Conservation (phyloP, 2,888 invertebrate species). For the Hedya salicella region DNA sequence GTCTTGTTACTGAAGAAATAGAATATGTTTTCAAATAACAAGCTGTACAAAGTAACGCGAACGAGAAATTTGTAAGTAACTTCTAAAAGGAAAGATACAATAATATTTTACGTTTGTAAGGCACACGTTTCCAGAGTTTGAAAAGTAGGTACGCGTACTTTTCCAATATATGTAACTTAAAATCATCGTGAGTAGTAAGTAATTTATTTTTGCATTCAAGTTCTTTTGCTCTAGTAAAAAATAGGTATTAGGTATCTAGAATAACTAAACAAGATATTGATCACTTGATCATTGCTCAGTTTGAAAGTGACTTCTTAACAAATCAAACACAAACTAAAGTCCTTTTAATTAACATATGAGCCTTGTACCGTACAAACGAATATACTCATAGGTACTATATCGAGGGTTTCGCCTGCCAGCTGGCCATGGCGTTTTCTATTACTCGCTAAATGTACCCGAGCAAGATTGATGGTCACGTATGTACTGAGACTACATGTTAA, state of each 20-base stretch:
- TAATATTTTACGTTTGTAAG: neutral
- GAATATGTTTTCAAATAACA: neutral
- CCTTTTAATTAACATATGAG: too few relatives aligned
- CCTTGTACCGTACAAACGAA: too few relatives aligned
- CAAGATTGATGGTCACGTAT: constrained; percentile 55
- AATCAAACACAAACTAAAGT: too few relatives aligned
- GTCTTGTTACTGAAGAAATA: neutral
- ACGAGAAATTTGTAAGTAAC: neutral
- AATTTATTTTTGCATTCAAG: neutral
- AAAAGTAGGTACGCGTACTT: neutral
- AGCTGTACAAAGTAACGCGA: neutral
- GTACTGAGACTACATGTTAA: constrained; percentile 24
- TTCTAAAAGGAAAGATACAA: neutral
- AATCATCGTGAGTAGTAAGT: neutral
- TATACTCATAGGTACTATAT: too few relatives aligned
- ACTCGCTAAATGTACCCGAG: constrained; percentile 51
- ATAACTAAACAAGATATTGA: too few relatives aligned
- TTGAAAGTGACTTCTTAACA: too few relatives aligned
- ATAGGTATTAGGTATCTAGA: too few relatives aligned
- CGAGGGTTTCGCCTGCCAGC: neutral
- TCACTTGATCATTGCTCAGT: too few relatives aligned
- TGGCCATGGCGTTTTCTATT: constrained; percentile 39
- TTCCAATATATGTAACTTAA: neutral
- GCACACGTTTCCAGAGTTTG: neutral
- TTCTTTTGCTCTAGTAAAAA: too few relatives aligned